Evolutionary conservation across 23 tunicate genomes (phyloP), one percentile per base, ranked within the genome.

Genomic region (Ascidia mentula): DNA sequence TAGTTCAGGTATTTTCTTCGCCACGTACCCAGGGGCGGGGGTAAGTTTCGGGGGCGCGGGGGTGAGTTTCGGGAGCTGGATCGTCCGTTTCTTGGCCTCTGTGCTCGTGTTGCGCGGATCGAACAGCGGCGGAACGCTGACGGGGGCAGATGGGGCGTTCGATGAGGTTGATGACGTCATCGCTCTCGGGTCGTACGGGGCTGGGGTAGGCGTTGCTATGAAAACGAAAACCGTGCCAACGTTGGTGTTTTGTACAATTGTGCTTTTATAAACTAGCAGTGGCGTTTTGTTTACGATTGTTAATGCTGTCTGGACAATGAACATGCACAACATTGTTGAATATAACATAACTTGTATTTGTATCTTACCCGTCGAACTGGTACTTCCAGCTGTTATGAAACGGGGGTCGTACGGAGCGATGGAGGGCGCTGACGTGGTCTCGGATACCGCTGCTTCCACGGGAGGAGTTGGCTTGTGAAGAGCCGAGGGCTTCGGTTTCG

Each of bases 381-480:
- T 13, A 12, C 83, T n/a, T 17, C 84, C 90, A 45, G 97, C 81
- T 9, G 84, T 75, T 38, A 91, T 91, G 69, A 81, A 91, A 38
- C 97, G 59, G 0, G 97, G 97, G 75, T 91, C 97, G 46, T 91
- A 91, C 0, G 97, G 97, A 9, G 97, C 97, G 0, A 86, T 86
- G 32, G 80, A 37, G 4, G 35, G 13, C 34, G 59, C 32, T n/a
- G 93, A 73, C 17, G 79, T 73, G 38, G 77, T 34, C 28, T 39
- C 69, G 31, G 30, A 35, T n/a, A 22, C 69, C 2, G 73, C 30
- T 18, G 73, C 35, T 34, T 45, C 59, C 0, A 45, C 17, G 32
- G 85, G 6, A 69, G 82, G 15, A 9, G 69, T 40, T 17, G 36
- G 37, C 3, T 60, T 31, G 38, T 60, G 46, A 31, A 36, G 35